A percentile compares a stretch with the other conserved stretches of the same genome.
phyloP scores from a whole-genome alignment of 2,888 invertebrate species.

The Eristalis intricaria region DNA sequence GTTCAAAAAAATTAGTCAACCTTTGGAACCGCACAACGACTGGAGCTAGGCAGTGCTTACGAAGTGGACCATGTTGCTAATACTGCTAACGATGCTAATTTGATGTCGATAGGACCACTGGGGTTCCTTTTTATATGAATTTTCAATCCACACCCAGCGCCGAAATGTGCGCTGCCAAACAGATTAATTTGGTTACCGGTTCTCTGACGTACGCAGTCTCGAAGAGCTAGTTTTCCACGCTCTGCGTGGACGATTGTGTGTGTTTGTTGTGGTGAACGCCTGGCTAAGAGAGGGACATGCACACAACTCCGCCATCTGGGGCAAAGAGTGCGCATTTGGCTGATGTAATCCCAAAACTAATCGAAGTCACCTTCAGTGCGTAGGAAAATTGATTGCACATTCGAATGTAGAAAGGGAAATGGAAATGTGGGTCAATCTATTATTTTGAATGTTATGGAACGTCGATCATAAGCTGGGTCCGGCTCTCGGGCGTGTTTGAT shows the following conservation, averaged over 20 bases:
- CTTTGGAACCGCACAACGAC: background rate
- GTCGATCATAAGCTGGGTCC: background rate
- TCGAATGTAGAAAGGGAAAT: constrained; percentile 31
- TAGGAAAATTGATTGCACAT: constrained; percentile 14
- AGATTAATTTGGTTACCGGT: constrained; percentile 34
- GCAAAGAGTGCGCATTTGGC: background rate
- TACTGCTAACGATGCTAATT: background rate
- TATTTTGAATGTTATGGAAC: constrained; percentile 5
- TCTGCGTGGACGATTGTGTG: background rate
- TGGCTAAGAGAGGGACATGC: background rate
- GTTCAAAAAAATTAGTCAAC: background rate
- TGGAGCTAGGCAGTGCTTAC: background rate
- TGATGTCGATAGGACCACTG: constrained; percentile 1
- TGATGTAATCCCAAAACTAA: constrained; percentile 3
- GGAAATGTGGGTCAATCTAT: constrained; percentile 27
- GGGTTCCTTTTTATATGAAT: constrained; percentile 7
- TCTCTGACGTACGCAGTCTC: background rate
- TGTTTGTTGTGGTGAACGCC: background rate
- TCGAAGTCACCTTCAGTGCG: constrained; percentile 25
- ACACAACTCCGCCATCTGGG: background rate
- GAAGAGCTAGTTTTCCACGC: background rate
- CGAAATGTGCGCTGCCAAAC: constrained; percentile 12
- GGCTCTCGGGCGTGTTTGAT: background rate
- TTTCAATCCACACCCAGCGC: background rate
- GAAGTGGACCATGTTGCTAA: background rate